Evolutionary conservation across 2,113 vertebrate species (phyloP).

Genomic region (Capreolus pygargus): DNA sequence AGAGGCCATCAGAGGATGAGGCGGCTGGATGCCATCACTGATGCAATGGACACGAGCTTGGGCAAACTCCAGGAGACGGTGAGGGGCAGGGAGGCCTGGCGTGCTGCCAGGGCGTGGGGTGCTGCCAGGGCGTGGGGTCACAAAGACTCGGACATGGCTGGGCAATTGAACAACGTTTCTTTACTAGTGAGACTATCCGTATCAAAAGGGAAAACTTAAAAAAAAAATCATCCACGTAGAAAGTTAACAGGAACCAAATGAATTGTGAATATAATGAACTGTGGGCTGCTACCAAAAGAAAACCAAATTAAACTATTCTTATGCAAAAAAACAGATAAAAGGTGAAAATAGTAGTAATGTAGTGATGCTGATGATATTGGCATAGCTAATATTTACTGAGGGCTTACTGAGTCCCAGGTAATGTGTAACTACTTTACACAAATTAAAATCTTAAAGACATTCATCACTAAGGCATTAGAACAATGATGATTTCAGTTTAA

Average conservation of each 20-base stretch:
- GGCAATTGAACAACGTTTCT: background rate
- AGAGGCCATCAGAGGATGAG: background rate
- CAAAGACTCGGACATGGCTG: background rate
- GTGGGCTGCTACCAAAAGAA: background rate
- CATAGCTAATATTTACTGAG: background rate
- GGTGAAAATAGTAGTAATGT: background rate
- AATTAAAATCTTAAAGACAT: constrained; percentile 32
- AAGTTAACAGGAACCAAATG: background rate
- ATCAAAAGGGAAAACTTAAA: background rate
- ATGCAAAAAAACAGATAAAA: background rate
- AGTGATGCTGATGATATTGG: background rate
- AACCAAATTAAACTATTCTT: background rate
- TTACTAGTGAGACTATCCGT: background rate
- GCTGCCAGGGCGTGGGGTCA: background rate
- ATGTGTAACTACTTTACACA: background rate
- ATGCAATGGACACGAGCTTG: background rate
- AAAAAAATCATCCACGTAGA: background rate
- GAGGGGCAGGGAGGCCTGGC: background rate
- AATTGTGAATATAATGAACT: background rate
- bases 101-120: background rate
- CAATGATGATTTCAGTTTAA: constrained; percentile 28
- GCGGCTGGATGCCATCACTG: background rate
- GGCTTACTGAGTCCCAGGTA: background rate
- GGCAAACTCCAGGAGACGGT: background rate
- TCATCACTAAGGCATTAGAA: constrained; percentile 34